phyloP scores from a whole-genome alignment of 2,797 vertebrate genomes.

The Kryptolebias ocellatus region DNA sequence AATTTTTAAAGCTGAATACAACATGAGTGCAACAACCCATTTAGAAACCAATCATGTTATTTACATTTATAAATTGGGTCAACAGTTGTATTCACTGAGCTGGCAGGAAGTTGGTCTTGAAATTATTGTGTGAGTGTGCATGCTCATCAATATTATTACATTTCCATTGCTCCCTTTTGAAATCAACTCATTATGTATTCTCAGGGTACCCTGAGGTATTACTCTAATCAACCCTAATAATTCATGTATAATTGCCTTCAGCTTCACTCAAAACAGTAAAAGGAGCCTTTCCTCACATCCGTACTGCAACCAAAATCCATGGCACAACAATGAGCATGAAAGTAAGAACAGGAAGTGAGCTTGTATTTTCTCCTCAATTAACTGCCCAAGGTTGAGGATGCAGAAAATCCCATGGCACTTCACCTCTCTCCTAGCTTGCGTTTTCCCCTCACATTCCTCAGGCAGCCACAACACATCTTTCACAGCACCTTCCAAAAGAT shows the following conservation, averaged over 20 bases:
- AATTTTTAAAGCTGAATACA: conserved; percentile 33
- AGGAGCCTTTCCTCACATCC: conserved; percentile 18
- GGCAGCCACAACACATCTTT: conserved; percentile 49
- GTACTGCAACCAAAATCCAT: conserved; percentile 16
- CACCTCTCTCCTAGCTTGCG: conserved; percentile 26
- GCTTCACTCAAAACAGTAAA: conserved; percentile 50
- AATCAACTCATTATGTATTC: conserved; percentile 61
- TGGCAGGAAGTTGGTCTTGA: conserved; percentile 21
- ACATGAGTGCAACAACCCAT: conserved; percentile 25
- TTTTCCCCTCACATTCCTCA: conserved; percentile 22
- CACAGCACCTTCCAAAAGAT: conserved; percentile 38
- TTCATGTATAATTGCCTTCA: conserved; percentile 63
- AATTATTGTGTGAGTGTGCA: conserved; percentile 12
- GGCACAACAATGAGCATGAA: conserved; percentile 25
- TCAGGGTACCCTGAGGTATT: conserved; percentile 49
- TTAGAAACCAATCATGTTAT: conserved; percentile 43
- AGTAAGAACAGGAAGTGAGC: conserved; percentile 6
- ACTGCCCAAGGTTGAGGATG: conserved; percentile 59
- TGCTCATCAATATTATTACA: conserved; percentile 42
- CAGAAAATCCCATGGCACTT: conserved; percentile 49
- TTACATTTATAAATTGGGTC: conserved; percentile 57
- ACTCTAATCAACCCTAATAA: conserved; percentile 70
- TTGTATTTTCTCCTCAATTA: conserved; percentile 66
- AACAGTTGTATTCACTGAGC: conserved; percentile 23
- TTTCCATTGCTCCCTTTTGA: conserved; percentile 39